A percentile compares a stretch with the other conserved stretches of the same genome.
Evolutionary conservation across 2,113 vertebrate species (phyloP).

Genomic region (Lepus europaeus): DNA sequence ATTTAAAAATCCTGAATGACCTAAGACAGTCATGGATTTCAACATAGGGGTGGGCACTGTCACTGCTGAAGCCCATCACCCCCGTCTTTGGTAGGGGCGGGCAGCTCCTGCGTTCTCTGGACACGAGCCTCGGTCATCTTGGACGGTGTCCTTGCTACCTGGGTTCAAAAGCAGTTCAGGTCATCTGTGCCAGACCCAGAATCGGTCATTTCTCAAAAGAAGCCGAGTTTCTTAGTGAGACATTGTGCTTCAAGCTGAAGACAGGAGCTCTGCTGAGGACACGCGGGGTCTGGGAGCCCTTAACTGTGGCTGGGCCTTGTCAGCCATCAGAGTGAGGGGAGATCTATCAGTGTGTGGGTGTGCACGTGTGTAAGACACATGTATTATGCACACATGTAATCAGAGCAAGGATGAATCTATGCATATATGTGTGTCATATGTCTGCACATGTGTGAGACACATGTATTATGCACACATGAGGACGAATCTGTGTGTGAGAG

Average conservation of each 20-base stretch:
- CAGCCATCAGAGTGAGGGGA: neutral
- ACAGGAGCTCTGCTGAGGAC: neutral
- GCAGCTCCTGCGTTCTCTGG: neutral
- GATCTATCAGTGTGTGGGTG: neutral
- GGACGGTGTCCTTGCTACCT: neutral
- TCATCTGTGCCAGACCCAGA: neutral
- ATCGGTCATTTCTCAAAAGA: neutral
- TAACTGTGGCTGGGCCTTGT: neutral
- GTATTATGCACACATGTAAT: no score
- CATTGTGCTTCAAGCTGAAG: neutral
- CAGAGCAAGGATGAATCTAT: no score
- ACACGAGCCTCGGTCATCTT: neutral
- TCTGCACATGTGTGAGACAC: no score
- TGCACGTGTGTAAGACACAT: neutral
- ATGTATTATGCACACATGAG: no score
- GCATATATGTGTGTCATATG: neutral
- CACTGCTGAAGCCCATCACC: neutral
- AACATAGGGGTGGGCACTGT: rapidly evolving
- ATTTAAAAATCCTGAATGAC: neutral
- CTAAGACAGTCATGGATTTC: neutral
- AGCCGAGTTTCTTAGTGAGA: neutral
- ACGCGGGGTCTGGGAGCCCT: no score
- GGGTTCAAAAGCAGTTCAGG: neutral
- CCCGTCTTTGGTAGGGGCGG: neutral
- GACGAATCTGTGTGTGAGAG: no score